phyloP scores from a whole-genome alignment of 2,888 invertebrate genomes.

The Leucophenga maculata region DNA sequence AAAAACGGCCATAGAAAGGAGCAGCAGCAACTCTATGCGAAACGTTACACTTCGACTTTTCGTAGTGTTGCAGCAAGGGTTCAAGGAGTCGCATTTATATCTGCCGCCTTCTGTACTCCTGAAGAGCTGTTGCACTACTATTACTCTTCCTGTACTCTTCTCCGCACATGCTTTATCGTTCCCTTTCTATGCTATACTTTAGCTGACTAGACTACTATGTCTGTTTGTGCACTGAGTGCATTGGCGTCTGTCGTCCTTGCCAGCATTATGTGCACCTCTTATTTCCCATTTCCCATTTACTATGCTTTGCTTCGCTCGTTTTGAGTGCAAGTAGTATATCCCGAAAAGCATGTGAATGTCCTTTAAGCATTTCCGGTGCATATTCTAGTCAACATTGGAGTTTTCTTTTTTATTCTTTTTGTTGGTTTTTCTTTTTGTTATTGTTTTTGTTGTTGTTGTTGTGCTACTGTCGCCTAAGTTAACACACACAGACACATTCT shows the following conservation, averaged over 20 bases:
- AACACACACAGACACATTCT: conserved; percentile 24
- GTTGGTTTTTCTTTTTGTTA: conserved; percentile 42
- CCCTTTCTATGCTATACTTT: not conserved
- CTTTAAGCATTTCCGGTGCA: conserved; percentile 65
- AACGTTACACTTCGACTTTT: not conserved
- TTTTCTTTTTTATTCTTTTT: conserved; percentile 36
- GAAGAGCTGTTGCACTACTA: no score
- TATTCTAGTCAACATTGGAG: conserved; percentile 53
- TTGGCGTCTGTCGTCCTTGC: conserved; percentile 63
- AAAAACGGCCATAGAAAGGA: conserved; percentile 1
- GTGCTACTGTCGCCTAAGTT: conserved; percentile 39
- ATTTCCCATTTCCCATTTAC: conserved; percentile 7
- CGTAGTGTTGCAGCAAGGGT: no score
- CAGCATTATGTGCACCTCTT: conserved; percentile 23
- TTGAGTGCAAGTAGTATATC: conserved; percentile 25
- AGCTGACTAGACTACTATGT: no score
- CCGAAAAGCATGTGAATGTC: conserved; percentile 60
- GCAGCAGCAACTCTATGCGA: conserved; percentile 3
- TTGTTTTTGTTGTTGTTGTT: conserved; percentile 48
- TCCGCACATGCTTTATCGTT: not conserved
- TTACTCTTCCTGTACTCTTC: not conserved
- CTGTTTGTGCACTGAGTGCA: conserved; percentile 51
- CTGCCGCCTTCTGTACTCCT: no score
- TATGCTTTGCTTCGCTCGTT: conserved; percentile 25
- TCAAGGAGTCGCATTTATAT: no score